phyloP scores from a whole-genome alignment of 2,113 vertebrate species.

The Cyphomyrus discorhynchus region DNA sequence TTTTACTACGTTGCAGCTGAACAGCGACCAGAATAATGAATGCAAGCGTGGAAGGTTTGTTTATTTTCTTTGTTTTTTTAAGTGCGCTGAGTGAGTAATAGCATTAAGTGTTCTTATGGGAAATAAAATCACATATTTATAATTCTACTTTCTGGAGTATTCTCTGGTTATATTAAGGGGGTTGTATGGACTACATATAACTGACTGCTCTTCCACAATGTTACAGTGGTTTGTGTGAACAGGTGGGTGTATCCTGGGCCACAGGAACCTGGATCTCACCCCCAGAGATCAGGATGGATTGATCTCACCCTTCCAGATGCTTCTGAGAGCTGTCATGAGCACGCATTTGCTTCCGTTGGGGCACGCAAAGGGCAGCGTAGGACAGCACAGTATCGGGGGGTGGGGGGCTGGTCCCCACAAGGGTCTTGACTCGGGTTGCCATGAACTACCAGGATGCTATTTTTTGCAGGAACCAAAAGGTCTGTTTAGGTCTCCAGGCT shows the following conservation, averaged over 20 bases:
- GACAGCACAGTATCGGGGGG: not conserved
- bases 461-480: not conserved
- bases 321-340: not conserved
- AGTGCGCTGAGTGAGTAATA: not conserved
- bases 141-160: not conserved
- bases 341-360: not conserved
- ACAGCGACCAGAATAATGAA: not conserved
- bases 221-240: not conserved
- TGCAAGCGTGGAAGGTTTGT: not conserved
- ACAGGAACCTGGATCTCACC: not conserved
- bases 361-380: not conserved
- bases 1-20: not conserved
- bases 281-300: not conserved
- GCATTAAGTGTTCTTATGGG: not conserved
- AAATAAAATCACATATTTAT: not conserved
- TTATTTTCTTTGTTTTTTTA: not conserved
- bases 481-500: not conserved
- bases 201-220: not conserved
- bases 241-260: not conserved
- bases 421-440: not conserved
- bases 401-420: not conserved
- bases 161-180: not conserved
- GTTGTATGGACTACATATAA: not conserved
- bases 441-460: not conserved
- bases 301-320: not conserved